Conservation (phyloP, 2,888 invertebrate genomes). For the Macrosoma leucophasiata region DNA sequence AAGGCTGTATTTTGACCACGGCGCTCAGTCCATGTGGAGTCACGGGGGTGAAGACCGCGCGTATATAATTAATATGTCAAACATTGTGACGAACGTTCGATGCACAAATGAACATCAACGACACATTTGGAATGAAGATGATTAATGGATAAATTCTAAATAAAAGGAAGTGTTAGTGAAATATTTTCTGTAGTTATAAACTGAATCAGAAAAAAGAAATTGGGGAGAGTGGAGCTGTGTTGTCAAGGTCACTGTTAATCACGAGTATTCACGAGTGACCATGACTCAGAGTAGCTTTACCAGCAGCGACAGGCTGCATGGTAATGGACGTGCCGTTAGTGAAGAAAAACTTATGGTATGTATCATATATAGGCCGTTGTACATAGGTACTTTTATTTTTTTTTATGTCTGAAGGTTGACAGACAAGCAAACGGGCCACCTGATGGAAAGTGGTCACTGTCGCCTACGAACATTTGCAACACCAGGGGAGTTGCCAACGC, state of each 20-base stretch:
- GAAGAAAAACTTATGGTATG: slow-evolving; percentile 69
- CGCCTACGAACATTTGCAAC: no score
- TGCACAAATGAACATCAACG: slow-evolving; percentile 12
- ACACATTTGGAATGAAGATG: slow-evolving; percentile 18
- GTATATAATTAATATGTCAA: slow-evolving; percentile 29
- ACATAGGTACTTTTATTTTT: no score
- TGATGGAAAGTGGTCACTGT: no score
- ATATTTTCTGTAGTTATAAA: slow-evolving; percentile 1
- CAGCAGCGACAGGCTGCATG: slow-evolving; percentile 51
- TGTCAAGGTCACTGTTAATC: slow-evolving; percentile 7
- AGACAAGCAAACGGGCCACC: no score
- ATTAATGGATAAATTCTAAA: no score
- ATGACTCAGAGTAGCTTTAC: slow-evolving; percentile 61
- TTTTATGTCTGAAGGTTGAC: no score
- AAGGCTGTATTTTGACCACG: slow-evolving; percentile 62
- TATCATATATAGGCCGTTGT: no score
- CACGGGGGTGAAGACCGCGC: slow-evolving; percentile 36
- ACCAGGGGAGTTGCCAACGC: no score
- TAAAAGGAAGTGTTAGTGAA: slow-evolving; percentile 3
- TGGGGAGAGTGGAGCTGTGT: slow-evolving; percentile 8
- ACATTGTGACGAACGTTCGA: slow-evolving; percentile 14
- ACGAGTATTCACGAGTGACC: slow-evolving; percentile 31
- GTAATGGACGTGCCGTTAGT: slow-evolving; percentile 52
- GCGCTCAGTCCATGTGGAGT: slow-evolving; percentile 58
- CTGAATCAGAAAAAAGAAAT: background rate